Base-by-base conservation (phyloP, 2,797 vertebrate genomes). In the Phalloptychus januarius region DNA sequence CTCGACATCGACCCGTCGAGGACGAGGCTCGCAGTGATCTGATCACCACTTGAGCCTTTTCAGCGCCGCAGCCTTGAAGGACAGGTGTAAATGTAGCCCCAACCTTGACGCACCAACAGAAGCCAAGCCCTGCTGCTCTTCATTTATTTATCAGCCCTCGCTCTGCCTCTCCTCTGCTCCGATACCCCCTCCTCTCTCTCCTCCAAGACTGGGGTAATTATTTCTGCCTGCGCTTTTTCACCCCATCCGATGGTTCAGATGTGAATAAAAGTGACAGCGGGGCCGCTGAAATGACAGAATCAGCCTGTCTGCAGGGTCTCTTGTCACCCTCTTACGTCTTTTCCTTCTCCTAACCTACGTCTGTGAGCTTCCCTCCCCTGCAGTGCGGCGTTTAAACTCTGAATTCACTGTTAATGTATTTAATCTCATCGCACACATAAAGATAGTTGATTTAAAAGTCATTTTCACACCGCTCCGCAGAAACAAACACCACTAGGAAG, bases 231-330 rank as follows among this genome's bases (percentile, higher is more conserved):
- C 85, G 86, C 88, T 89, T 88, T 91, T 93, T 84, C 77, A 63
- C 77, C 81, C 83, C 83, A 71, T 44, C 79, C 71, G 31, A n/a
- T 86, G 87, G 89, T 93, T 86, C 84, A 94, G 92, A 95, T 91
- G 92, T 95, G 93, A 96, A 91, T 92, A 92, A 93, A 95, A 92
- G 93, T 95, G 95, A 95, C 95, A 94, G 93, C 85, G 80, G 88
- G 87, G 84, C 88, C 38, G 79, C 88, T 82, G 91, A 93, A 92
- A 93, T 94, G 94, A 95, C 94, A 95, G 92, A 93, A 91, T 93
- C 90, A 81, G 92, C 92, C 94, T 92, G 89, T 94, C 92, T 94
- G 88, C 90, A 78, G 93, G 94, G 93, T 94, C 93, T 92, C 93
- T 94, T 88, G 92, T 93, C 93, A 90, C 79, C 84, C 75, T 76